Conservation (phyloP, 1,140 invertebrate genomes). For the Apis florea region DNA sequence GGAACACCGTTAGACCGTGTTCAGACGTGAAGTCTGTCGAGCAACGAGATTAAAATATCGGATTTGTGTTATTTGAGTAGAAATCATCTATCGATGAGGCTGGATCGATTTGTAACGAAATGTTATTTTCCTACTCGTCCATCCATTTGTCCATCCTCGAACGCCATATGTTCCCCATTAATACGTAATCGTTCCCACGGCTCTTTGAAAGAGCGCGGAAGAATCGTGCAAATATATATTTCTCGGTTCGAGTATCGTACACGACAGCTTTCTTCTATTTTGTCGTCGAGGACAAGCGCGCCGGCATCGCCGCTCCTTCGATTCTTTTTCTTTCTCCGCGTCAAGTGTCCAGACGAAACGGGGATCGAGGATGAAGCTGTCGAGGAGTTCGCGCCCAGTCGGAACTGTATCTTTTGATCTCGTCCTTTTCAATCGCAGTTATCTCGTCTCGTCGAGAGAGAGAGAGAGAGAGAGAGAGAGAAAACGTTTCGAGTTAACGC, state of each 20-base stretch:
- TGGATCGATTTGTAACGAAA: no score
- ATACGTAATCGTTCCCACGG: conserved; percentile 12
- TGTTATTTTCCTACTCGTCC: no score
- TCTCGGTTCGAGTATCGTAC: conserved; percentile 25
- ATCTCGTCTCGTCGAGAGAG: no score
- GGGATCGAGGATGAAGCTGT: not conserved
- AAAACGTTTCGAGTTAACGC: no score
- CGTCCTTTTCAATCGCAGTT: no score
- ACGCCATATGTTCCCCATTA: no score
- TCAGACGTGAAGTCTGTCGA: no score
- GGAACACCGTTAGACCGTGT: not conserved
- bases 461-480: no score
- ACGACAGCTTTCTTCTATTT: not conserved
- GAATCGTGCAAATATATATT: conserved; percentile 51
- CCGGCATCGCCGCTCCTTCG: not conserved
- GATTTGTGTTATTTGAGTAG: no score
- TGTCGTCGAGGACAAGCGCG: not conserved
- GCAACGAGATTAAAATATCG: no score
- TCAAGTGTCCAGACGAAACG: not conserved
- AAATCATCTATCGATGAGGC: no score
- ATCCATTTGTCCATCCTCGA: no score
- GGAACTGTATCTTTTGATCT: not conserved
- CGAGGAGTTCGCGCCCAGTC: not conserved
- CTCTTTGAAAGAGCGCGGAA: not conserved
- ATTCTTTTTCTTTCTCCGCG: not conserved